These are phyloP conservation scores for Microctenopoma steveboyesi DNA, from an alignment of 2,797 vertebrate genomes.

Conservation along the genomic window DNA sequence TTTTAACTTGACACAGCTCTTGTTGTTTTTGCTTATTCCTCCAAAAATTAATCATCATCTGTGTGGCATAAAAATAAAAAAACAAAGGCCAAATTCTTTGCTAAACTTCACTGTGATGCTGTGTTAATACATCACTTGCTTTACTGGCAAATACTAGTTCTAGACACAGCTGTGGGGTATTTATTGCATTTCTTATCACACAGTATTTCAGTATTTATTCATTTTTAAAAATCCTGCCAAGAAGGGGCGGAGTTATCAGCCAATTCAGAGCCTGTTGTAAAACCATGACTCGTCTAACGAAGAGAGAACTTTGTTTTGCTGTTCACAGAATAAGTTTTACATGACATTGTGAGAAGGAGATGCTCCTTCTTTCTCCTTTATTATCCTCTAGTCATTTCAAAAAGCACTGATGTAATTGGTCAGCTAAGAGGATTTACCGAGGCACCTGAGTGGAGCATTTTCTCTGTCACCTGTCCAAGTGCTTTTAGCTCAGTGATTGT, in stretches of 20 bases:
- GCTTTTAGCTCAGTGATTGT: conserved; percentile 23
- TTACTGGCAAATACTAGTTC: too few relatives aligned
- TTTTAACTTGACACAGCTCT: too few relatives aligned
- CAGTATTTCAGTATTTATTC: too few relatives aligned
- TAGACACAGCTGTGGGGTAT: too few relatives aligned
- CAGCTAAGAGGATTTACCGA: conserved; percentile 54
- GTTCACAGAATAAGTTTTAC: neutral
- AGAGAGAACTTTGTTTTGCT: neutral
- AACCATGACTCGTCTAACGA: neutral
- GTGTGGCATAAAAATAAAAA: too few relatives aligned
- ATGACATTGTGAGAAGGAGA: neutral
- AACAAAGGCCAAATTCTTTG: too few relatives aligned
- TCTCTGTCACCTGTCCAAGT: conserved; percentile 45
- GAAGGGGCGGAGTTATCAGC: neutral
- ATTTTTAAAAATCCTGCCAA: too few relatives aligned
- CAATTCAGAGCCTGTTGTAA: neutral
- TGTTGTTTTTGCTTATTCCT: too few relatives aligned
- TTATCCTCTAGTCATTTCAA: conserved; percentile 27
- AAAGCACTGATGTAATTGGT: conserved; percentile 27
- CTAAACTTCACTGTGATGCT: neutral
- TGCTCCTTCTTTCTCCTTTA: neutral
- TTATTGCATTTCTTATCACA: too few relatives aligned
- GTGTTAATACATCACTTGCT: too few relatives aligned
- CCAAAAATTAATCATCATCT: too few relatives aligned
- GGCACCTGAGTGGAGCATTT: conserved; percentile 9